Conservation (phyloP, 2,113 vertebrate species). For the Gavia stellata region DNA sequence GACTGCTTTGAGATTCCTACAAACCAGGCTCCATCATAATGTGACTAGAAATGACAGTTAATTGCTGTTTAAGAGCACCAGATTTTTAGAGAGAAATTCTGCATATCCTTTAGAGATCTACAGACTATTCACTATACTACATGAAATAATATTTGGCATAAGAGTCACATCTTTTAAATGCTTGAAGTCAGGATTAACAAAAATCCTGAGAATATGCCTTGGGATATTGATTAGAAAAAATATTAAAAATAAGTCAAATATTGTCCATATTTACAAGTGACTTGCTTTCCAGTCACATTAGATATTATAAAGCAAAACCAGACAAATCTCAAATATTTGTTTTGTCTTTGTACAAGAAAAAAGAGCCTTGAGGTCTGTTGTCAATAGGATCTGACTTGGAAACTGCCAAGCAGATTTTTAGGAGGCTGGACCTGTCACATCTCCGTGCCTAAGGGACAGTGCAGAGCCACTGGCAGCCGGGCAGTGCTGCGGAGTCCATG, state of each 20-base stretch:
- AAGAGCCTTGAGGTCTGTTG: neutral
- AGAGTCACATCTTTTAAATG: neutral
- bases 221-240: neutral
- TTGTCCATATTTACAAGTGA: neutral
- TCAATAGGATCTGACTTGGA: neutral
- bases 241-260: neutral
- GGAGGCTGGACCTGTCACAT: neutral
- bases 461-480: neutral
- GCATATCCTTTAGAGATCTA: neutral
- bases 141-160: neutral
- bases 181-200: neutral
- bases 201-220: neutral
- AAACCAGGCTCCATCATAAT: neutral
- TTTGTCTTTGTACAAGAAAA: neutral
- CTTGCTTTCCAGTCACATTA: neutral
- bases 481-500: neutral
- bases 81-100: neutral
- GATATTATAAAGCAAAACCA: neutral
- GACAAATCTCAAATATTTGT: neutral
- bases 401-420: neutral
- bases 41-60: neutral
- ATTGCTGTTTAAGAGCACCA: neutral
- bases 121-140: neutral
- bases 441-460: neutral
- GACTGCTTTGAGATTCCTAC: neutral